phyloP scores from a whole-genome alignment of 2,113 vertebrate species.

The Scophthalmus maximus region DNA sequence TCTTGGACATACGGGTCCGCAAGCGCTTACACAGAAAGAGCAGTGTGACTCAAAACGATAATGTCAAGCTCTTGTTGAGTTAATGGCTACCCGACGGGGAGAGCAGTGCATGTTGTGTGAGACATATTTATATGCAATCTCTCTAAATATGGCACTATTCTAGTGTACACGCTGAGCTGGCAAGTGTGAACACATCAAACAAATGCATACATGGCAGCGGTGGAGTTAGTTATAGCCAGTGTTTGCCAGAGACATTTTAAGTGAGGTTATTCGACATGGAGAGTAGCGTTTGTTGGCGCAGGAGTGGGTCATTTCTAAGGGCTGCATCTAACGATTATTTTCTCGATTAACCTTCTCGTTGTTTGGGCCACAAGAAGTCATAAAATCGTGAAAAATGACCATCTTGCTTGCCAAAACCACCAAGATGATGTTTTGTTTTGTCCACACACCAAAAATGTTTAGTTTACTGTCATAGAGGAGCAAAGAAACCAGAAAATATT shows the following conservation, averaged over 20 bases:
- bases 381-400: no score
- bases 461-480: no score
- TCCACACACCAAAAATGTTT: no score
- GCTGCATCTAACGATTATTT: no score
- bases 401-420: no score
- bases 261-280: constrained; percentile 39
- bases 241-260: constrained; percentile 42
- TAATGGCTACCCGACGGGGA: constrained; percentile 57
- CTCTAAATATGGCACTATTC: constrained; percentile 7
- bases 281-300: constrained; percentile 38
- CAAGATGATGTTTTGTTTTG: no score
- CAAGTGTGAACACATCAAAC: constrained; percentile 22
- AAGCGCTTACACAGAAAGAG: constrained; percentile 2
- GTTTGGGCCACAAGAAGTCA: no score
- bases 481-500: no score
- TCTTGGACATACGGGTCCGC: background rate
- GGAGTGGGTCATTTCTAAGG: no score
- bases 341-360: no score
- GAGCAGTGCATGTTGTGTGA: constrained; percentile 14
- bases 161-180: background rate
- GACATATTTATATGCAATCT: background rate
- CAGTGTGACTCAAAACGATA: constrained; percentile 43
- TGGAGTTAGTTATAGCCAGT: background rate
- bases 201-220: constrained; percentile 5
- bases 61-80: constrained; percentile 44